Conservation (phyloP, 2,888 invertebrate genomes). For the Watsonalla cultraria region DNA sequence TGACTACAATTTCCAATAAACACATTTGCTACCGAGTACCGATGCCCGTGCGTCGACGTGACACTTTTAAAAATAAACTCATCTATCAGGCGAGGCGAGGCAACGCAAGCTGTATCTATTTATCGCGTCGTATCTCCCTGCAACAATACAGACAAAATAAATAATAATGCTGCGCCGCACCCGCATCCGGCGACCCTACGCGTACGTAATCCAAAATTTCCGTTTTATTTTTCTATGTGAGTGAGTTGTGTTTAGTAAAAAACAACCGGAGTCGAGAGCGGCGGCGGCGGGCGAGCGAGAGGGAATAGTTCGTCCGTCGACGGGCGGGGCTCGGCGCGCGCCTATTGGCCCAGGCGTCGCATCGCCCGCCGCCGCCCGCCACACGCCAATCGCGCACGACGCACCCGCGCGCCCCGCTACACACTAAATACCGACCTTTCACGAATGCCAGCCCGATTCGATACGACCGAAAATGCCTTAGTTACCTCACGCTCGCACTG, state of each 20-base stretch:
- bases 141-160: constrained; percentile 63
- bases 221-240: constrained; percentile 73
- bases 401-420: constrained; percentile 55
- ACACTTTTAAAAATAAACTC: constrained; percentile 37
- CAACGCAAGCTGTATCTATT: constrained; percentile 64
- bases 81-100: constrained; percentile 28
- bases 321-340: constrained; percentile 61
- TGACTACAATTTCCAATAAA: background rate
- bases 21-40: background rate
- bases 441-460: constrained; percentile 75
- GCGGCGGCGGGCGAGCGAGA: background rate
- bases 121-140: constrained; percentile 68
- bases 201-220: constrained; percentile 73
- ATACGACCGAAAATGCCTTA: constrained; percentile 77
- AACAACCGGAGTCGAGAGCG: constrained; percentile 44
- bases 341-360: constrained; percentile 7
- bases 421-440: constrained; percentile 71
- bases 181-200: constrained; percentile 71
- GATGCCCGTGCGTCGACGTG: constrained; percentile 33
- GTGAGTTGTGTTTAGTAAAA: constrained; percentile 58
- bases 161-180: constrained; percentile 55
- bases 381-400: constrained; percentile 43
- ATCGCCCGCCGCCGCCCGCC: constrained; percentile 37
- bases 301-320: constrained; percentile 44
- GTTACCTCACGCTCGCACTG: constrained; percentile 72